Base-by-base conservation (phyloP, 2,113 vertebrate genomes). In the Plotosus lineatus region DNA sequence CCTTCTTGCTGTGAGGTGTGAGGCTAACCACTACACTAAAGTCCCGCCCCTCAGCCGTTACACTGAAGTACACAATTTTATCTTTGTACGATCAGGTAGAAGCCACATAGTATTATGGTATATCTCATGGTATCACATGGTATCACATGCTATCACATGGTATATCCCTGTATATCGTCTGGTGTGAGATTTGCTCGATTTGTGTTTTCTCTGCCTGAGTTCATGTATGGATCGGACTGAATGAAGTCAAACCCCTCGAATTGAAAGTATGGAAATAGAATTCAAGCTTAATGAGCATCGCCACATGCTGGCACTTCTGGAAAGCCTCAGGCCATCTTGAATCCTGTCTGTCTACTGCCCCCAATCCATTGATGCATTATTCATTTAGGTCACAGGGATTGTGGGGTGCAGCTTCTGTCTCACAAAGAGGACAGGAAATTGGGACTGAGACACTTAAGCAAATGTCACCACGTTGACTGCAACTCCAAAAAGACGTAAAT, bases 361-460 rank as follows among this genome's bases (percentile, higher is more conserved):
- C 61, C 65, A 66, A 55, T 72, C 55, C 66, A 84, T 65, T 73
- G 68, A 90, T 90, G 58, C 83, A 90, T 92, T 89, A 90, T 92
- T 90, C 83, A 91, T 78, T 23, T 68, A 69, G 65, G 53, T 26
- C 56, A 36, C 4, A n/a, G 10, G n/a, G 6, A 0, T 68, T 28
- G 21, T 77, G 79, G 61, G 77, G 46, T 77, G 51, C 31, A 74
- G 60, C 44, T 68, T 26, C 36, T 74, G 65, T 80, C 46, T 82
- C 71, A 83, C 23, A 36, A 31, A 28, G 58, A 50, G 10, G 12
- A 44, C 42, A 63, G 66, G 53, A 80, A 75, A 74, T 69, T 73
- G 46, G 65, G 78, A 77, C 23, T n/a, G 73, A 69, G 55, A 3
- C 38, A 40, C 31, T 55, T 55, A 50, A 69, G 74, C 23, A 78